These are phyloP conservation scores for Agrochola macilenta DNA, from an alignment of 2,888 invertebrate genomes.

Conservation along the genomic window DNA sequence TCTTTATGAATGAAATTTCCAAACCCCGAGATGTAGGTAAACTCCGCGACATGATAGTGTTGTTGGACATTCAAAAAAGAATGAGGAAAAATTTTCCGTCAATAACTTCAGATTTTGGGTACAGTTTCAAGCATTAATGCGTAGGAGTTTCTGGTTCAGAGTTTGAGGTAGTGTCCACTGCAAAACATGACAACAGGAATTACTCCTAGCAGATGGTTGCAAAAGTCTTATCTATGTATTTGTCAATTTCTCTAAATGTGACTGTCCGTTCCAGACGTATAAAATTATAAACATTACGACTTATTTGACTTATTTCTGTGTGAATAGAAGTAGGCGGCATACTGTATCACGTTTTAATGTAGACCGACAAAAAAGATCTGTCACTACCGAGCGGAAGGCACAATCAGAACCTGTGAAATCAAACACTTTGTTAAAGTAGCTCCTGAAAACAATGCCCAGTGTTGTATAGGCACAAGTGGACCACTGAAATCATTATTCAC, in stretches of 20 bases:
- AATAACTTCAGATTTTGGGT: background rate
- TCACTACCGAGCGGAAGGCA: constrained; percentile 23
- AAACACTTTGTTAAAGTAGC: constrained; percentile 8
- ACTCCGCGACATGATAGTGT: constrained; percentile 65
- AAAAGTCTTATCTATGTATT: background rate
- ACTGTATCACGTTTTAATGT: background rate
- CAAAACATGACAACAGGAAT: background rate
- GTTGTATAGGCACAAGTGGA: constrained; percentile 17
- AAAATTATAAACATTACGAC: background rate
- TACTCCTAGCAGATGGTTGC: background rate
- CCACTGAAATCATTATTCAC: constrained; percentile 3
- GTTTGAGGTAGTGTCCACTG: background rate
- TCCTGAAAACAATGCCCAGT: constrained; percentile 44
- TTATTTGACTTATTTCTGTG: background rate
- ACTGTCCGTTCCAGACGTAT: background rate
- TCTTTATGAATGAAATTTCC: constrained; percentile 88
- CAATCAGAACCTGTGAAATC: constrained; percentile 30
- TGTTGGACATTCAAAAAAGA: constrained; percentile 53
- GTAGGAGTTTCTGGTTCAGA: background rate
- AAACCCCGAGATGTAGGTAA: constrained; percentile 77
- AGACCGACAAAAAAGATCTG: background rate
- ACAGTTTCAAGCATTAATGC: background rate
- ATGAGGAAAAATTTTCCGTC: constrained; percentile 36
- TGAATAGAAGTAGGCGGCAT: background rate
- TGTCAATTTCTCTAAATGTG: background rate